Percentiles rank a stretch among this genome's conserved stretches.
phyloP scores from a whole-genome alignment of 2,888 invertebrate genomes.

The Xestoiulus laeticollis region DNA sequence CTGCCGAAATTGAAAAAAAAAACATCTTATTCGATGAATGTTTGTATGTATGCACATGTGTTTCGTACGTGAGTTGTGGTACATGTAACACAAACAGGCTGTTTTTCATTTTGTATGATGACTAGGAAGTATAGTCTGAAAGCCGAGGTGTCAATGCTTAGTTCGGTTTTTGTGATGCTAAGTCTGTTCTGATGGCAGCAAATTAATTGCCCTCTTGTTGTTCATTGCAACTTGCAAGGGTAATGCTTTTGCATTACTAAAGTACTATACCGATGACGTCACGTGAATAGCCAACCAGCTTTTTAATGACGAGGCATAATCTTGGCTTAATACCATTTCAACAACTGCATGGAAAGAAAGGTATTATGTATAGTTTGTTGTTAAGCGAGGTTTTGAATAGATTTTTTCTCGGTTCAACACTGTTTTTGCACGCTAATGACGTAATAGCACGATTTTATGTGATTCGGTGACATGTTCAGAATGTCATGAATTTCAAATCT shows the following conservation, averaged over 20 bases:
- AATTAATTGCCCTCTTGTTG: neutral
- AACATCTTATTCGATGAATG: neutral
- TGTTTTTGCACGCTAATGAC: too few species aligned
- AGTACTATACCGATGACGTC: neutral
- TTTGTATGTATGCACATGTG: neutral
- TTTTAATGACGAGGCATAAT: neutral
- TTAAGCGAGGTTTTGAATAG: too few species aligned
- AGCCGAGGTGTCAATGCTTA: constrained; percentile 6
- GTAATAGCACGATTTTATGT: too few species aligned
- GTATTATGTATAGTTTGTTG: too few species aligned
- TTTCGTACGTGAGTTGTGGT: neutral
- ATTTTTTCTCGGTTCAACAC: too few species aligned
- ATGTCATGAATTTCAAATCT: too few species aligned
- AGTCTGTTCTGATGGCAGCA: neutral
- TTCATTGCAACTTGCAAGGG: neutral
- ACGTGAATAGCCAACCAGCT: neutral
- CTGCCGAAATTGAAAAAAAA: neutral
- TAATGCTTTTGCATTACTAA: neutral
- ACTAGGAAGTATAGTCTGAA: constrained; percentile 3
- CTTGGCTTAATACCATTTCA: too few species aligned
- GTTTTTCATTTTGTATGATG: neutral
- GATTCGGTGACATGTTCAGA: too few species aligned
- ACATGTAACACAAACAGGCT: neutral
- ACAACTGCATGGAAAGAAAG: too few species aligned
- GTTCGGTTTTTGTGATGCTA: neutral